A percentile compares a stretch with the other conserved stretches of the same genome.
These are phyloP conservation scores for Cyclargus thomasi DNA, from an alignment of 1,140 invertebrate genomes.

Conservation along the genomic window DNA sequence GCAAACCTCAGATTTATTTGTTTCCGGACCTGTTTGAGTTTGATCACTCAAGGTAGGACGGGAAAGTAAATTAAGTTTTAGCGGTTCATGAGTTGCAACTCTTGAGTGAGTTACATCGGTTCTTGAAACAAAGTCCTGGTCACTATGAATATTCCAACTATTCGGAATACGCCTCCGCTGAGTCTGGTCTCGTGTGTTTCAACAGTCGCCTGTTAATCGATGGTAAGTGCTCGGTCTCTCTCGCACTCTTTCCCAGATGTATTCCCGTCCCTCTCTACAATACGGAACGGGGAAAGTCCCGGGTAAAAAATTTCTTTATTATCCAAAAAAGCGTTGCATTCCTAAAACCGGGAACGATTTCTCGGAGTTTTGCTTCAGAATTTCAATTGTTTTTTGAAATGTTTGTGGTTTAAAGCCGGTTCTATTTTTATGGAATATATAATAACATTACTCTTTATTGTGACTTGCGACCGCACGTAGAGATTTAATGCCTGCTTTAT, in stretches of 20 bases:
- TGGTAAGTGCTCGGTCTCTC: not conserved
- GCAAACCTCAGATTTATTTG: no score
- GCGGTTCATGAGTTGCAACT: no score
- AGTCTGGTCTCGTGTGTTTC: slow-evolving; percentile 14
- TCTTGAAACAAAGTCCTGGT: not conserved
- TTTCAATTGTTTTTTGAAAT: slow-evolving; percentile 10
- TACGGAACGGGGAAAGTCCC: slow-evolving; percentile 6
- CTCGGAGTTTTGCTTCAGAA: slow-evolving; percentile 12
- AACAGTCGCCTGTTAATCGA: slow-evolving; percentile 19
- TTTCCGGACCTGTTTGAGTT: no score
- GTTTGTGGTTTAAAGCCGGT: not conserved
- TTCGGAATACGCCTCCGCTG: not conserved
- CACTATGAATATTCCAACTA: slow-evolving; percentile 1
- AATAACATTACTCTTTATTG: no score
- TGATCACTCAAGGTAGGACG: no score
- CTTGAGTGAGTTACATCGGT: not conserved
- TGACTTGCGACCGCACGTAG: no score
- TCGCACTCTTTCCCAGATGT: not conserved
- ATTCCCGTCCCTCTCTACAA: not conserved
- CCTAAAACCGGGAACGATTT: not conserved
- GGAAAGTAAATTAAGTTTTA: no score
- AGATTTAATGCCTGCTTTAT: no score
- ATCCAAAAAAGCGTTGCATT: slow-evolving; percentile 7
- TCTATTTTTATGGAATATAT: no score
- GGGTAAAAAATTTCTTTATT: slow-evolving; percentile 6